phyloP scores from a whole-genome alignment of 2,797 vertebrate species.

The Cyclura pinguis region DNA sequence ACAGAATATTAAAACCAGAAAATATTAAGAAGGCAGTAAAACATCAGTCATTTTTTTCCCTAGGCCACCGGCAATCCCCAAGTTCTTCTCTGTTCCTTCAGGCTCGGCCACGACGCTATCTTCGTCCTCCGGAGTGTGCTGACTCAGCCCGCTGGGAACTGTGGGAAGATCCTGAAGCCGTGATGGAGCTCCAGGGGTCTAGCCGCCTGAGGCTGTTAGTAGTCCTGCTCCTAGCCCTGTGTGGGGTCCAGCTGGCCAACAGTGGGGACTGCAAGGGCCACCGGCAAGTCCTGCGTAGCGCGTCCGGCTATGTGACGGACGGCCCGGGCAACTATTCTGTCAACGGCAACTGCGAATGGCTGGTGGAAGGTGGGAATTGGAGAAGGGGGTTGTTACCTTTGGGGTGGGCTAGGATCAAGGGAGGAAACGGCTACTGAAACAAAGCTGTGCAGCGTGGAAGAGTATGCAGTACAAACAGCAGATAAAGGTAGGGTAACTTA shows the following conservation, averaged over 20 bases:
- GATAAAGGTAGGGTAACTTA: too few relatives aligned
- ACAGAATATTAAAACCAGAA: too few relatives aligned
- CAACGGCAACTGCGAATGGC: constrained; percentile 96
- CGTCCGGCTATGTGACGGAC: constrained; percentile 90
- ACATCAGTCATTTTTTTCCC: too few relatives aligned
- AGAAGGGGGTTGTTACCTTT: not conserved
- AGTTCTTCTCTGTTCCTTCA: not conserved
- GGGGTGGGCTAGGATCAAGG: too few relatives aligned
- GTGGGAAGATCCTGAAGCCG: not conserved
- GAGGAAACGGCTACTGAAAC: not conserved
- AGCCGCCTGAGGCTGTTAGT: constrained; percentile 39
- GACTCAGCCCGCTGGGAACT: too few relatives aligned
- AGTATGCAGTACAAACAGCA: too few relatives aligned
- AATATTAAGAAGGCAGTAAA: too few relatives aligned
- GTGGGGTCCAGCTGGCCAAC: constrained; percentile 65
- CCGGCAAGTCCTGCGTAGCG: constrained; percentile 87
- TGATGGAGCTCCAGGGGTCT: constrained; percentile 4
- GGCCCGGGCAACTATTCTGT: constrained; percentile 95
- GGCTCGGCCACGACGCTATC: not conserved
- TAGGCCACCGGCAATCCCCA: too few relatives aligned
- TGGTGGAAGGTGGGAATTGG: constrained; percentile 88
- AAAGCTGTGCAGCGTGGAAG: not conserved
- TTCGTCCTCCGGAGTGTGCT: not conserved
- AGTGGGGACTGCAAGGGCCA: constrained; percentile 92
- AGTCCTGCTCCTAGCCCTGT: constrained; percentile 55